Evolutionary conservation across 2,888 invertebrate species (phyloP), one percentile per base, ranked within the genome.

Genomic region (Agrypnus murinus): DNA sequence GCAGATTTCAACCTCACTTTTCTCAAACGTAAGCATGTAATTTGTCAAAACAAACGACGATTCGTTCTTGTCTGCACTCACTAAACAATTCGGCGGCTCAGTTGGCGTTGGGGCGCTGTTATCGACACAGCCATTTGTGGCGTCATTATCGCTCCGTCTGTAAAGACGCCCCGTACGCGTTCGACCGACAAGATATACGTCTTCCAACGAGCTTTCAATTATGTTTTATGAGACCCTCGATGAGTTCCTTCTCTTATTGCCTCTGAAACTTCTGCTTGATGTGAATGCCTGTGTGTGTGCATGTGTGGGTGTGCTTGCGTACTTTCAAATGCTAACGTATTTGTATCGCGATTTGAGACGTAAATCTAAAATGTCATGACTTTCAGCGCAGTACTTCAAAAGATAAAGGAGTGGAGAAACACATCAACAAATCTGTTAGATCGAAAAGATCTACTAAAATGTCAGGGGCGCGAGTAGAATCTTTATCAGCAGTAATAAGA

Each of bases 141-240:
- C 78, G 79, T 83, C 81, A 82, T 82, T 82, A 83, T 81, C 81
- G 80, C 78, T 71, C 70, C 73, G 74, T 75, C 79, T 77, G 75
- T 72, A 73, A 77, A 80, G 78, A 79, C 78, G 77, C 75, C 76
- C 78, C 65, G 75, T 78, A 72, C 79, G 79, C 78, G 78, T 78
- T 75, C 75, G 71, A 73, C 75, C 74, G 74, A 76, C 78, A 78
- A 80, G 79, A 81, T 82, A 80, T 81, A 82, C 77, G 78, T 79
- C 79, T 78, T 77, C 77, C 75, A 79, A 81, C 77, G 81, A 81
- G 80, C 79, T 81, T 82, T 82, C 82, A 81, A 83, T 83, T 83
- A 82, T 82, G 81, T 82, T 83, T 72, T 72, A 72, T 72, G 68
- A 59, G 68, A 57, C 64, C 36, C 59, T 60, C 45, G 58, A 67